Base-by-base conservation (phyloP, 23 tunicate species). In the Styela clava region DNA sequence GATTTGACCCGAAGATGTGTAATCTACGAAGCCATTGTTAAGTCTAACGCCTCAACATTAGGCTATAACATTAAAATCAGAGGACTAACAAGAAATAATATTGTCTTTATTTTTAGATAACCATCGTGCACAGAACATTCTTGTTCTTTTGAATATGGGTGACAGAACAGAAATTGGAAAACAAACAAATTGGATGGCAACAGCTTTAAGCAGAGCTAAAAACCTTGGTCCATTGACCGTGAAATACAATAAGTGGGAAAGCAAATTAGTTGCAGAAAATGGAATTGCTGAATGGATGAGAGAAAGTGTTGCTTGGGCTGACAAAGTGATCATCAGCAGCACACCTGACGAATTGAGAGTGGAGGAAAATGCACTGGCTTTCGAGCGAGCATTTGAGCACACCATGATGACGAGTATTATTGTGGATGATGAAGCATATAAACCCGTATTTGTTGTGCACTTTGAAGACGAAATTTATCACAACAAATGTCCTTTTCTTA, bases 241-340 rank as follows among this genome's bases (percentile, higher is more conserved):
- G 18, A 37, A 34, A 56, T 76, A 76, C 65, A 76, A 76, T 56
- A 28, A 56, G 16, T 76, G 81, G 81, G 81, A 76, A 76, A 76
- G n/a, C 22, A 76, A 51, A 18, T 7, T 24, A 44, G 37, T 76
- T 52, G 52, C 64, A 52, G 33, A 51, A 24, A 34, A 24, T 5
- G 81, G 81, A 22, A 44, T 76, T 24, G 65, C 31, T 27, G 37
- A 2, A 52, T 76, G 81, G 81, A 36, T 76, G 64, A 56, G 29
- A 33, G 67, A 76, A 52, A 76, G 31, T n/a, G 31, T 76, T 27
- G 1, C 64, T 22, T 51, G 64, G 64, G 65, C 81, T 9, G 29
- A 76, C 81, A 76, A 44, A 27, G 44, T 76, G 0, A 52, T 76
- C 1, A 44, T 44, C 81, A 76, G 64, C 81, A 44, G 81, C 1